phyloP scores from a whole-genome alignment of 2,113 vertebrate genomes.

The Percopsis transmontana region DNA sequence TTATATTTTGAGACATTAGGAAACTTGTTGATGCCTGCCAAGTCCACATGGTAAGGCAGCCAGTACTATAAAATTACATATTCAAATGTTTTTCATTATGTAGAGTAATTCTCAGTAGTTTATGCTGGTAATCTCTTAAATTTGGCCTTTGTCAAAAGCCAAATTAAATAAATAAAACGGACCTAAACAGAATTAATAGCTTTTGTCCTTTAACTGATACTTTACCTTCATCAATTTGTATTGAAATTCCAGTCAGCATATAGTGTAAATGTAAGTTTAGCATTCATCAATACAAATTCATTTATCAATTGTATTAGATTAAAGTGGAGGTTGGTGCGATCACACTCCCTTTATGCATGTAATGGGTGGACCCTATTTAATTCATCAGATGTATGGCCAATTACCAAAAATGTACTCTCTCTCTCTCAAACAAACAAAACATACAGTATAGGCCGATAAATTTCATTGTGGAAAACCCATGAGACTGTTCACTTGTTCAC shows the following conservation, averaged over 20 bases:
- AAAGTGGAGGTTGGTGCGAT: too few relatives aligned
- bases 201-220: conserved; percentile 28
- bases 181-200: conserved; percentile 20
- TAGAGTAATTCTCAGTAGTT: conserved; percentile 58
- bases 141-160: too few relatives aligned
- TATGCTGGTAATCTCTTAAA: conserved; percentile 26
- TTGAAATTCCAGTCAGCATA: conserved; percentile 16
- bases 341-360: background rate
- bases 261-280: conserved; percentile 4
- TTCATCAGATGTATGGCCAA: conserved; percentile 1
- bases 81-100: too few relatives aligned
- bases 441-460: conserved; percentile 7
- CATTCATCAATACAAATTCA: conserved; percentile 29
- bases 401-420: too few relatives aligned
- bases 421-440: too few relatives aligned
- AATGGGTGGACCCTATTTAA: background rate
- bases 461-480: conserved; percentile 17
- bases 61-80: too few relatives aligned
- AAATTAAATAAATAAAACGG: too few relatives aligned
- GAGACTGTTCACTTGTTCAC: conserved; percentile 1
- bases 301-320: conserved; percentile 16
- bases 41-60: conserved; percentile 60
- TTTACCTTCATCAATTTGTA: background rate
- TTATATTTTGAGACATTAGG: too few relatives aligned
- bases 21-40: conserved; percentile 57